These are phyloP conservation scores for Platorchestia sp. DNA, from an alignment of 1,140 invertebrate genomes.

Conservation along the genomic window DNA sequence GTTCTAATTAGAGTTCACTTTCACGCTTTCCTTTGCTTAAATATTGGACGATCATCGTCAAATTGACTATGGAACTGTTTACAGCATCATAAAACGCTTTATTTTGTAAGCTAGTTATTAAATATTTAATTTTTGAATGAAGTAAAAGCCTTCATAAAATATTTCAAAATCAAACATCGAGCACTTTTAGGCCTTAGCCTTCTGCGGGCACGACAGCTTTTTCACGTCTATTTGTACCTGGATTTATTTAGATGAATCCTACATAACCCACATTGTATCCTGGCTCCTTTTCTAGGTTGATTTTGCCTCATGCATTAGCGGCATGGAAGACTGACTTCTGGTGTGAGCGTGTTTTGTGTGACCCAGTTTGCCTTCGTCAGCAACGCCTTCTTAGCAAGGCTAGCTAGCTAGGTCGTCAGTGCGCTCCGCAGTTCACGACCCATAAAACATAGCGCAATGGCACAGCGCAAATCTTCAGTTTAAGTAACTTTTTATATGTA, in stretches of 20 bases:
- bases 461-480: neutral
- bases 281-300: neutral
- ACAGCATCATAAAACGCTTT: too few relatives aligned
- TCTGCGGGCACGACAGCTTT: neutral
- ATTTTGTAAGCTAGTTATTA: too few relatives aligned
- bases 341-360: neutral
- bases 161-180: neutral
- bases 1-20: too few relatives aligned
- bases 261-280: neutral
- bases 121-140: too few relatives aligned
- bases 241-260: neutral
- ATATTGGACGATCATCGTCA: too few relatives aligned
- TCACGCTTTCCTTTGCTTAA: too few relatives aligned
- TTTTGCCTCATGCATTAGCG: neutral
- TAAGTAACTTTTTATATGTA: neutral
- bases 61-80: too few relatives aligned
- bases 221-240: neutral
- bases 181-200: neutral
- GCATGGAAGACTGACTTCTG: neutral
- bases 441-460: neutral
- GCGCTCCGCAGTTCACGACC: neutral
- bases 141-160: neutral
- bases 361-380: neutral
- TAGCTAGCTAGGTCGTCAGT: too few relatives aligned
- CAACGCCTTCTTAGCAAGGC: neutral